A percentile compares a stretch with the other conserved stretches of the same genome.
phyloP scores from a whole-genome alignment of 2,888 invertebrate species.

The Caenorhabditis afra region DNA sequence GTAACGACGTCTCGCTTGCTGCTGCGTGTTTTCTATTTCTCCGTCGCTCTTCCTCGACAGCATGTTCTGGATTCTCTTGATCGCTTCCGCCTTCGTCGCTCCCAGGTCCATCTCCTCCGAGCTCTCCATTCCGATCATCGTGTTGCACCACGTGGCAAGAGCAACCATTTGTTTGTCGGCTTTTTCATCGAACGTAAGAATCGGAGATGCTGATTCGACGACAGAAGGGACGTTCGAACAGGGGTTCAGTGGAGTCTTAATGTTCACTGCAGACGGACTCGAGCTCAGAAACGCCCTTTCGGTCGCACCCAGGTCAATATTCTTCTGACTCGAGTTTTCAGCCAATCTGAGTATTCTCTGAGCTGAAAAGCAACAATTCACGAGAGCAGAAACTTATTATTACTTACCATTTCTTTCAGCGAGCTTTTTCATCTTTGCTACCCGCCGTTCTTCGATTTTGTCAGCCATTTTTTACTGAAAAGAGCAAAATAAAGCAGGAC shows the following conservation, averaged over 20 bases:
- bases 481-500: background rate
- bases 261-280: constrained; percentile 25
- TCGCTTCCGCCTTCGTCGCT: constrained; percentile 55
- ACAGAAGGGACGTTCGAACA: background rate
- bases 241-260: constrained; percentile 28
- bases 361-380: background rate
- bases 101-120: constrained; percentile 66
- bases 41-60: constrained; percentile 11
- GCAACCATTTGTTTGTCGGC: constrained; percentile 58
- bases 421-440: constrained; percentile 16
- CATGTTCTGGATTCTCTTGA: constrained; percentile 40
- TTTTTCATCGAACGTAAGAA: constrained; percentile 45
- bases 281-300: constrained; percentile 42
- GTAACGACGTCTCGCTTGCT: constrained; percentile 16
- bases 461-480: background rate
- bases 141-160: constrained; percentile 61
- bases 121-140: constrained; percentile 44
- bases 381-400: background rate
- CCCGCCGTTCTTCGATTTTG: constrained; percentile 6
- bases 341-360: constrained; percentile 1
- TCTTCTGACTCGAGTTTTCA: background rate
- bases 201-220: constrained; percentile 16
- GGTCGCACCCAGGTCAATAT: constrained; percentile 38
- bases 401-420: constrained; percentile 1
- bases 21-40: background rate